Evolutionary conservation across 2,888 invertebrate species (phyloP).

Genomic region (Trachelus troglodyta): DNA sequence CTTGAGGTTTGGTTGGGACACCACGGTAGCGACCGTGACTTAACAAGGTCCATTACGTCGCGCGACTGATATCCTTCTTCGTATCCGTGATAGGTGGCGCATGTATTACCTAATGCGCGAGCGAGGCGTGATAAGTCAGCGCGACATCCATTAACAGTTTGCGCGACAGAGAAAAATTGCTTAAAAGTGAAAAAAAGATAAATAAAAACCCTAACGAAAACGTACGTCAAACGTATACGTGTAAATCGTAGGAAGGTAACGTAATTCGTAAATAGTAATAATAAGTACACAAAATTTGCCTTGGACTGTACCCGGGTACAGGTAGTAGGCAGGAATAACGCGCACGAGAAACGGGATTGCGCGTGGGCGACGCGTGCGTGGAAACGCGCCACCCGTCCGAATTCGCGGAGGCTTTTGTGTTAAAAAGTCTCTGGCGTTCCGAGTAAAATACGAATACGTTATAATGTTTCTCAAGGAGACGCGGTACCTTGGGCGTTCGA

Average conservation of each 20-base stretch:
- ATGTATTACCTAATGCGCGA: slow-evolving; percentile 23
- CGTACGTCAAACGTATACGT: background rate
- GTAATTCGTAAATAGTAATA: background rate
- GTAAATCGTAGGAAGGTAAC: too few species aligned
- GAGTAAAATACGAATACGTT: background rate
- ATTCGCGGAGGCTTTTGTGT: background rate
- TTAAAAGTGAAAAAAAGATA: background rate
- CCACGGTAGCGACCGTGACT: slow-evolving; percentile 46
- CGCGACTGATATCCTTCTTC: slow-evolving; percentile 25
- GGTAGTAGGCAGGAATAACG: background rate
- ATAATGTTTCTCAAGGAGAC: background rate
- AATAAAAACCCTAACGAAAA: background rate
- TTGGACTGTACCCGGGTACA: background rate
- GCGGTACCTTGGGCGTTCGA: background rate
- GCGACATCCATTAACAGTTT: background rate
- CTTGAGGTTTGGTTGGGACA: slow-evolving; percentile 46
- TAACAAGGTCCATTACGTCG: slow-evolving; percentile 30
- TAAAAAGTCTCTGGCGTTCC: background rate
- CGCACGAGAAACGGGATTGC: background rate
- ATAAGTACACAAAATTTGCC: background rate
- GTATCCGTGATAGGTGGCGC: slow-evolving; percentile 42
- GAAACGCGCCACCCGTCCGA: background rate
- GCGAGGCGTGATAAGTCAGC: background rate
- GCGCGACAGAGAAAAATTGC: slow-evolving; percentile 9
- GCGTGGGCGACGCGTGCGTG: background rate